Evolutionary conservation across 2,888 invertebrate species (phyloP).

Genomic region (Tiliacea aurago): DNA sequence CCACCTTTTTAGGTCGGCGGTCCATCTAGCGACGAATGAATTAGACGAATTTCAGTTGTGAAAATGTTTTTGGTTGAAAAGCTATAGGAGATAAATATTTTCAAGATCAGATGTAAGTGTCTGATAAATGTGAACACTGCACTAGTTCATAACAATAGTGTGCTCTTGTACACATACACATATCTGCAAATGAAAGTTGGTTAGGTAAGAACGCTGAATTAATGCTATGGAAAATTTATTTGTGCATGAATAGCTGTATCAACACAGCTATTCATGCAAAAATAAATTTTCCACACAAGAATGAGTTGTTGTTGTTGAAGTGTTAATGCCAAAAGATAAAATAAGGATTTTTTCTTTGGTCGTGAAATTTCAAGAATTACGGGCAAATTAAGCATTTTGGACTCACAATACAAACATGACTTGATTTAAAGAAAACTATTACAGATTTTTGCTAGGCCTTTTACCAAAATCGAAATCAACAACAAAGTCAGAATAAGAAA

Average conservation of each 20-base stretch:
- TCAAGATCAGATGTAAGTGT: neutral
- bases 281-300: neutral
- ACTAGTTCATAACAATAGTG: conserved; percentile 16
- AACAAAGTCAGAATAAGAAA: neutral
- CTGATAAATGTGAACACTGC: conserved; percentile 13
- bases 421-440: neutral
- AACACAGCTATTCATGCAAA: too few species aligned
- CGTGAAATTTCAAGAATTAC: neutral
- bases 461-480: neutral
- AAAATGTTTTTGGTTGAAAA: neutral
- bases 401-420: neutral
- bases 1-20: too few species aligned
- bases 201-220: conserved; percentile 31
- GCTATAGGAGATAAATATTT: neutral
- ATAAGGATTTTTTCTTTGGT: neutral
- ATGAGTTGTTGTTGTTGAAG: too few species aligned
- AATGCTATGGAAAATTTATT: conserved; percentile 29
- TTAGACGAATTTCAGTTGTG: neutral
- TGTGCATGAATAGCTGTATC: neutral
- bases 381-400: neutral
- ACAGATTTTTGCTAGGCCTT: neutral
- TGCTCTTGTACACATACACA: conserved; percentile 9
- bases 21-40: too few species aligned
- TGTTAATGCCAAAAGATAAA: neutral
- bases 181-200: conserved; percentile 30